Evolutionary conservation across 2,888 invertebrate genomes (phyloP).

Genomic region (Hyalella azteca): DNA sequence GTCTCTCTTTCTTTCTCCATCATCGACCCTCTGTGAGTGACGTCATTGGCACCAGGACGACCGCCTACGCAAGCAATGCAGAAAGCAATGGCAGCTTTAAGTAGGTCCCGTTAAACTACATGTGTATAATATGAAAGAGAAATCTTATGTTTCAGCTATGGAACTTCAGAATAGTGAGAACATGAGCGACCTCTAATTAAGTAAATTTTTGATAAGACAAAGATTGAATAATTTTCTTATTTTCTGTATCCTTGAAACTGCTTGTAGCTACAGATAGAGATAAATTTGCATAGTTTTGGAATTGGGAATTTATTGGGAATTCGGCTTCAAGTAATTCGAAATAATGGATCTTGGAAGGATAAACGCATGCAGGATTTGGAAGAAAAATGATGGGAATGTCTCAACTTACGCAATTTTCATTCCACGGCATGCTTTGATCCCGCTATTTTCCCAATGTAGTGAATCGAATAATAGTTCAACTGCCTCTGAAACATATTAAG

Average conservation of each 20-base stretch:
- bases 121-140: neutral
- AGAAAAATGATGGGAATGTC: too few species aligned
- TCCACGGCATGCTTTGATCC: too few species aligned
- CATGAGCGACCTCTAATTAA: neutral
- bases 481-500: too few species aligned
- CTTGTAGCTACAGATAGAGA: neutral
- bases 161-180: neutral
- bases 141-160: neutral
- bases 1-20: too few species aligned
- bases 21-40: neutral
- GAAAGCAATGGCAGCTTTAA: neutral
- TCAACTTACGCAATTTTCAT: too few species aligned
- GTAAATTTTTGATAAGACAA: neutral
- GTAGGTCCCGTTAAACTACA: neutral
- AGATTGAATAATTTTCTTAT: neutral
- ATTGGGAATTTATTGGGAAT: neutral
- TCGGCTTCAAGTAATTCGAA: too few species aligned
- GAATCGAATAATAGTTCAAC: too few species aligned
- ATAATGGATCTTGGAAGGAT: too few species aligned
- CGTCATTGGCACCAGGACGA: neutral
- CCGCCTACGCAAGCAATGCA: conserved; percentile 5
- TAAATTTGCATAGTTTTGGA: neutral
- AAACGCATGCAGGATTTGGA: too few species aligned
- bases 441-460: too few species aligned
- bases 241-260: neutral